Conservation (phyloP, 2,797 vertebrate genomes). For the Rhodeus uyekii region DNA sequence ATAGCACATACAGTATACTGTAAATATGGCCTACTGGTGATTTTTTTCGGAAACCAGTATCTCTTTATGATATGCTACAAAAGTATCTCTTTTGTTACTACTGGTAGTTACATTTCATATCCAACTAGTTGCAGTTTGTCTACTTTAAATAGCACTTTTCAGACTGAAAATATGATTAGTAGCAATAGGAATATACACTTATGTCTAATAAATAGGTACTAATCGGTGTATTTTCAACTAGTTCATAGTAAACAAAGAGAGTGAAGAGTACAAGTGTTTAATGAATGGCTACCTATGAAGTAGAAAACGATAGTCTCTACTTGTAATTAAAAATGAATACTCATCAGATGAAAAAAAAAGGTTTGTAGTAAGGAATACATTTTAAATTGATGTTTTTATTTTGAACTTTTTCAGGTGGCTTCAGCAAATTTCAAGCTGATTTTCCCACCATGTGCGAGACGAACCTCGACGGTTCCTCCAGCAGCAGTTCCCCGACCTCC, state of each 20-base stretch:
- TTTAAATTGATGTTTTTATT: neutral
- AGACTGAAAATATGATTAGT: neutral
- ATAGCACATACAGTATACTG: neutral
- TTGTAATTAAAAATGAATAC: neutral
- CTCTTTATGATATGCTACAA: neutral
- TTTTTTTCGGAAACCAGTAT: neutral
- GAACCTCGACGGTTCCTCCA: conserved; percentile 90
- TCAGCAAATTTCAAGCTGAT: conserved; percentile 94
- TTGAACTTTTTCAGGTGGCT: conserved; percentile 83
- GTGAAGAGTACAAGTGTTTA: neutral
- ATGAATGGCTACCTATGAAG: neutral
- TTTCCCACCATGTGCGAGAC: conserved; percentile 94
- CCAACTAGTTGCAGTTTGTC: neutral
- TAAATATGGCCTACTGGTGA: neutral
- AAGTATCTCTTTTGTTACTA: neutral
- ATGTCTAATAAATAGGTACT: neutral
- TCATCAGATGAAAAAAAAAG: neutral
- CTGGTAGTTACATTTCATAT: neutral
- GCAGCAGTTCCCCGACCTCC: conserved; percentile 88
- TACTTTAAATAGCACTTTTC: neutral
- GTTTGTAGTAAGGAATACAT: neutral
- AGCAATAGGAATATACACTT: neutral
- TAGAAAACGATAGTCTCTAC: neutral
- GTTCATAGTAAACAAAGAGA: neutral
- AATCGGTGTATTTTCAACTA: neutral